Base-by-base conservation (phyloP, 2,888 invertebrate species). In the Maniola hyperantus region DNA sequence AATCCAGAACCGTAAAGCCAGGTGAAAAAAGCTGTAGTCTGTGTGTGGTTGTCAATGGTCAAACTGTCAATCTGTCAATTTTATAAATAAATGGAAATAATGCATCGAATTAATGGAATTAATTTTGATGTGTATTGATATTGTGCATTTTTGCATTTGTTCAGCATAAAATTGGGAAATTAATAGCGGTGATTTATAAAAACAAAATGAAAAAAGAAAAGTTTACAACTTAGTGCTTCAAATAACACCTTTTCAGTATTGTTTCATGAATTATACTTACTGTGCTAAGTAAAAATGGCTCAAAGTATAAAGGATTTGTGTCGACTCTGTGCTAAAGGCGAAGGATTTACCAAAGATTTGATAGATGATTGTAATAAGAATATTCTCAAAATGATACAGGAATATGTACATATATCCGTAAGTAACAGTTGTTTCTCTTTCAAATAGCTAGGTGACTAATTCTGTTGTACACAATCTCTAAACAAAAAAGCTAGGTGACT, bases 321-420 rank as follows among this genome's bases (percentile, higher is more conserved):
- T 81, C 84, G 92, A 81, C 72, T 92, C 65, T 92, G 92, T 83
- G 90, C 84, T 61, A 86, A 81, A 76, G 85, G 84, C 76, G 83
- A 89, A 66, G 84, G 85, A 62, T 83, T 86, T 79, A 83, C 81
- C 55, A 92, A 91, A 76, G 90, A 91, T 80, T 79, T 92, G 66
- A 74, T 88, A 57, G 87, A 89, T 68, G 83, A 83, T 76, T 83
- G 73, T 68, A 91, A 89, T 73, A 84, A 83, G 78, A 84, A 82
- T 80, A 73, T 88, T 58, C 74, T 87, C 34, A 87, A 87, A 79
- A 75, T 90, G 66, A 80, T 89, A 68, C 84, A 88, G 76, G 89
- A 91, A 69, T 85, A 85, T 71, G 74, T 88, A 65, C 85, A 88
- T 76, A 86, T 91, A 64, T 73, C 81, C 61, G 91, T 90, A 79